phyloP scores from a whole-genome alignment of 2,797 vertebrate genomes.

The Ciconia nigra region DNA sequence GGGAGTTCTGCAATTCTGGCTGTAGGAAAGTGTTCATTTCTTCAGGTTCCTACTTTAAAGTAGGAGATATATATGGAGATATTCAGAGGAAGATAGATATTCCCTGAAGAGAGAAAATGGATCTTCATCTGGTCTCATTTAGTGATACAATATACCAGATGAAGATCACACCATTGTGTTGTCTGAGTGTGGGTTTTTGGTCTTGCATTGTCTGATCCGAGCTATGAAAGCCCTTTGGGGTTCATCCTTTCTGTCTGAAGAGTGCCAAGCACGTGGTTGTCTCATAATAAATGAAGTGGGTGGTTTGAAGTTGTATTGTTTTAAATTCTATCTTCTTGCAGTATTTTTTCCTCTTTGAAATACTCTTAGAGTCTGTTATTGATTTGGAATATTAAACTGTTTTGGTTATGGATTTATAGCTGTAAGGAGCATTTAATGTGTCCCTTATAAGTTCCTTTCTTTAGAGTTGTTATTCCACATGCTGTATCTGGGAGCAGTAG shows the following conservation, averaged over 20 bases:
- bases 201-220: slow-evolving; percentile 35
- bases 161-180: slow-evolving; percentile 42
- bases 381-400: slow-evolving; percentile 21
- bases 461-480: background rate
- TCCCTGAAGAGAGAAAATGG: background rate
- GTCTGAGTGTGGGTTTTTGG: slow-evolving; percentile 32
- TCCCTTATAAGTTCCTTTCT: background rate
- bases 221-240: slow-evolving; percentile 3
- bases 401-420: slow-evolving; percentile 26
- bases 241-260: background rate
- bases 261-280: slow-evolving; percentile 32
- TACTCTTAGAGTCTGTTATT: slow-evolving; percentile 5
- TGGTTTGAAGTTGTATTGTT: slow-evolving; percentile 44
- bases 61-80: background rate
- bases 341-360: slow-evolving; percentile 28
- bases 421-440: slow-evolving; percentile 8
- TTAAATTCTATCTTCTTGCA: slow-evolving; percentile 23
- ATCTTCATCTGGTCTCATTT: slow-evolving; percentile 53
- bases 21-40: background rate
- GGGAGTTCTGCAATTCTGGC: background rate
- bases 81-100: background rate
- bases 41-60: background rate
- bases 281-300: slow-evolving; percentile 28
- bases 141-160: slow-evolving; percentile 15
- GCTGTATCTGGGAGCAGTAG: background rate